Evolutionary conservation across 2,113 vertebrate genomes (phyloP), one percentile per base, ranked within the genome.

Genomic region (Myodes glareolus): DNA sequence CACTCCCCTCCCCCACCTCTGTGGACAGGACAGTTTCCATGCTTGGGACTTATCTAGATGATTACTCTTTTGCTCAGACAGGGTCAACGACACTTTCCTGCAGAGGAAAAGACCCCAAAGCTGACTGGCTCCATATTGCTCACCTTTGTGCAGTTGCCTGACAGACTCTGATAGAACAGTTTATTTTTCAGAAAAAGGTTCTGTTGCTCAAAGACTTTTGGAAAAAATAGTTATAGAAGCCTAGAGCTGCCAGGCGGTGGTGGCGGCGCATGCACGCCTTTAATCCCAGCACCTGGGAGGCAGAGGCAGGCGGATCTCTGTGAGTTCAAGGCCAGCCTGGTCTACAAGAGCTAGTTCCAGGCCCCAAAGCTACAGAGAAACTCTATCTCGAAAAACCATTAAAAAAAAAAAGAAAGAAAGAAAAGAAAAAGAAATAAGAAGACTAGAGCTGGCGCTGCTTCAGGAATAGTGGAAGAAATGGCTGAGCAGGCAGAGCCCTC

Each of bases 171-270:
- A 68, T 0, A 21, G 12, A 29, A 55, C 55, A 76, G 77, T 88
- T 90, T 47, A 33, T n/a, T 92, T 96, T 68, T 45, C 39, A 31
- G 33, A 19, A 90, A 87, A 95, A 88, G 13, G 27, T 94, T 87
- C 63, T 80, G 31, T 29, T 84, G 52, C 86, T 94, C 47, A 68
- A 82, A 95, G 61, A 36, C n/a, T 76, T 55, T 42, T 88, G 27
- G 72, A 80, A 85, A 95, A 80, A 61, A 39, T 4, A 42, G 78
- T 3, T 47, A 10, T 7, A 82, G 36, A 88, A 67, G 45, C 39
- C 77, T 78, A 23, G 61, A 42, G 23, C 50, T 81, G 4, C 65
- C 19, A 0, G 58, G 58, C 19, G 19, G 58, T 58, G 58, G 58
- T 58, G 58, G 58, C 58, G n/a, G n/a, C n/a, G n/a, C n/a, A n/a